Conservation (phyloP, 2,888 invertebrate genomes). For the Stenolophus ochropezus region DNA sequence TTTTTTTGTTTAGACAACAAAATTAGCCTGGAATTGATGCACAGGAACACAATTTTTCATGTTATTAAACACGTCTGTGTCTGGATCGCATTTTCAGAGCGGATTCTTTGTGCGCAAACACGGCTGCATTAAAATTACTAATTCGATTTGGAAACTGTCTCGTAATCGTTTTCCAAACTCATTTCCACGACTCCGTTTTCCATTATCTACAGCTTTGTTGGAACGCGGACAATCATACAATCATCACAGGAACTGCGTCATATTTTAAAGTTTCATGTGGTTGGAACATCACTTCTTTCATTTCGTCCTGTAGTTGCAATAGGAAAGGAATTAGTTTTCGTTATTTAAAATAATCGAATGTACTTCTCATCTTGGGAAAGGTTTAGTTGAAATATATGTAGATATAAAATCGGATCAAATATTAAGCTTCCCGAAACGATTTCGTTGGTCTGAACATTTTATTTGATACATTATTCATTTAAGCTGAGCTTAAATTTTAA, state of each 20-base stretch:
- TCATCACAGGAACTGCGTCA: too few species aligned
- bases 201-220: constrained; percentile 25
- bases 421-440: background rate
- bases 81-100: background rate
- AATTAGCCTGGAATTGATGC: constrained; percentile 26
- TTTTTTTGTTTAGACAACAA: constrained; percentile 11
- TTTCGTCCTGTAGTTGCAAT: too few species aligned
- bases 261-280: too few species aligned
- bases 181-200: constrained; percentile 27
- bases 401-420: background rate
- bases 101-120: constrained; percentile 35
- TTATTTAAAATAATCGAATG: background rate
- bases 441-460: background rate
- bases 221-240: too few species aligned
- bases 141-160: constrained; percentile 45
- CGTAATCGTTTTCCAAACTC: constrained; percentile 40
- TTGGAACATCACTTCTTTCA: too few species aligned
- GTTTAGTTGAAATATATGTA: background rate
- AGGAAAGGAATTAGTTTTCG: too few species aligned
- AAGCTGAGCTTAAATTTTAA: background rate
- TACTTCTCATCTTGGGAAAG: background rate
- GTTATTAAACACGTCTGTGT: constrained; percentile 28
- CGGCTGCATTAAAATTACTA: constrained; percentile 42
- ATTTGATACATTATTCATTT: constrained; percentile 20
- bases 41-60: constrained; percentile 37